These are phyloP conservation scores for Alca torda DNA, from an alignment of 2,797 vertebrate genomes.

Conservation along the genomic window DNA sequence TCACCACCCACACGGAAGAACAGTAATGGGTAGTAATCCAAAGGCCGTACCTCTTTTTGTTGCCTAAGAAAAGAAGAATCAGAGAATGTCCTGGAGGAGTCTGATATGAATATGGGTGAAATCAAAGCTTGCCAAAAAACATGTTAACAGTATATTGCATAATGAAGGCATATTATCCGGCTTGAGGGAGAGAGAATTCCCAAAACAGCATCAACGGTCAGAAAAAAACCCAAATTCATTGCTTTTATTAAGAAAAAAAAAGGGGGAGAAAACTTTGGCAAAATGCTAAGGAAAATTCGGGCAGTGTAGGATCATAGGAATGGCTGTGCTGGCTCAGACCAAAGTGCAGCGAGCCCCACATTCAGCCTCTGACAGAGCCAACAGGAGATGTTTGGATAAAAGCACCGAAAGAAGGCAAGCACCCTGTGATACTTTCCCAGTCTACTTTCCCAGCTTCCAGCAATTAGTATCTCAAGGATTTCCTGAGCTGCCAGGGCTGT, in stretches of 20 bases:
- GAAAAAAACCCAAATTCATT: background rate
- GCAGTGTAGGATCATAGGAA: background rate
- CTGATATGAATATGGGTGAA: background rate
- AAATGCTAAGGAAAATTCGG: background rate
- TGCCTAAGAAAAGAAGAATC: background rate
- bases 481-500: background rate
- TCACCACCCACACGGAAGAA: background rate
- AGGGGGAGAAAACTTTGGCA: background rate
- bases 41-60: background rate
- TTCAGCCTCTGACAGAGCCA: background rate
- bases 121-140: background rate
- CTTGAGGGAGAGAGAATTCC: background rate
- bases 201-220: background rate
- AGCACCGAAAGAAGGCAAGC: background rate
- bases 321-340: background rate
- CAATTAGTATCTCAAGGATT: background rate
- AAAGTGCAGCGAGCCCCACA: background rate
- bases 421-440: background rate
- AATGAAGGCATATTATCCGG: background rate
- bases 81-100: background rate
- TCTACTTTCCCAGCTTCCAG: constrained; percentile 54
- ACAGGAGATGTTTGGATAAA: background rate
- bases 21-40: background rate
- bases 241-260: background rate
- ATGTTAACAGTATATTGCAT: background rate